phyloP scores from a whole-genome alignment of 2,888 invertebrate species.

The Clepsis dumicolana region DNA sequence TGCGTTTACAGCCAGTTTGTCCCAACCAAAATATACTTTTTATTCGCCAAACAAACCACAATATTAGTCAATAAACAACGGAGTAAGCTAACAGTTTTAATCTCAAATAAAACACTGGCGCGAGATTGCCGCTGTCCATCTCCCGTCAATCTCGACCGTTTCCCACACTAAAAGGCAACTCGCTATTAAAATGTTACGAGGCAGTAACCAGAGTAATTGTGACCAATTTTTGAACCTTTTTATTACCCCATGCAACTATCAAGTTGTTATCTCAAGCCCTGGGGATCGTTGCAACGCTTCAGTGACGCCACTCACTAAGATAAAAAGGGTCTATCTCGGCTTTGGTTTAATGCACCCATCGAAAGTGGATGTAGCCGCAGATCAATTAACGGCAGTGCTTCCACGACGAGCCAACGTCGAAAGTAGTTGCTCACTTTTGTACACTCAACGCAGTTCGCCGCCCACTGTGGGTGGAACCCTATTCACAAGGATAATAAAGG shows the following conservation, averaged over 20 bases:
- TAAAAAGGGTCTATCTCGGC: constrained; percentile 52
- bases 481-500: no score
- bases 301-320: constrained; percentile 51
- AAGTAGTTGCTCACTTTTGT: background rate
- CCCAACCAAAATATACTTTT: no score
- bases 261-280: constrained; percentile 73
- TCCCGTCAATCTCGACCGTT: constrained; percentile 48
- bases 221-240: constrained; percentile 80
- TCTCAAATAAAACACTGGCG: constrained; percentile 25
- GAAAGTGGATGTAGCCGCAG: constrained; percentile 24
- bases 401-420: background rate
- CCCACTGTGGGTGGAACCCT: background rate
- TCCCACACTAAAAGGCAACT: constrained; percentile 76
- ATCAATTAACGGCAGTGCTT: constrained; percentile 30
- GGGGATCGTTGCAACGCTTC: constrained; percentile 57
- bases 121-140: constrained; percentile 36
- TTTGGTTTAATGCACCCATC: constrained; percentile 40
- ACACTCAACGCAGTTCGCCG: background rate
- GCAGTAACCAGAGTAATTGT: constrained; percentile 80
- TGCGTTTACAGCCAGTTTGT: no score
- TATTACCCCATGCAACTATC: constrained; percentile 80
- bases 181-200: constrained; percentile 81
- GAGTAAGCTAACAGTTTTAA: constrained; percentile 25
- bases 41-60: constrained; percentile 15
- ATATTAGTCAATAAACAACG: constrained; percentile 14